A percentile compares a stretch with the other conserved stretches of the same genome.
Evolutionary conservation across 2,113 vertebrate species (phyloP).

Genomic region (Catharus minimus): DNA sequence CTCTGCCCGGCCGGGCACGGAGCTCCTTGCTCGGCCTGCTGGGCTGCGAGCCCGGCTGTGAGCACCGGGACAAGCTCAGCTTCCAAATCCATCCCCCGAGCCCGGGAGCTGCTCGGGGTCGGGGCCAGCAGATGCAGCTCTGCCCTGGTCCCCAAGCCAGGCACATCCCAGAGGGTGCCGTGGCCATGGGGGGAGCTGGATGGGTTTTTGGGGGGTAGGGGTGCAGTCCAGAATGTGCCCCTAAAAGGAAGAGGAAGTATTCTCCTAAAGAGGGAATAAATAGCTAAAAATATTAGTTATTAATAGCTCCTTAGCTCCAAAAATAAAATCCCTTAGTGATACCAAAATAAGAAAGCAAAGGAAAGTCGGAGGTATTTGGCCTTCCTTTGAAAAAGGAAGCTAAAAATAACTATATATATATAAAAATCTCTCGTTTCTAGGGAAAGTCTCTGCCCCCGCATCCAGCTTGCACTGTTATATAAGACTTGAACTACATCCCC

Average conservation of each 20-base stretch:
- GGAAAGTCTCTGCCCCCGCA: conserved; percentile 72
- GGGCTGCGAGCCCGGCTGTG: background rate
- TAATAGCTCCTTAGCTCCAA: conserved; percentile 62
- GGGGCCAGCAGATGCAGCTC: background rate
- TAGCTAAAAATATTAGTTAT: conserved; percentile 66
- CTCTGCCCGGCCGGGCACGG: background rate
- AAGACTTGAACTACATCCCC: conserved; percentile 64
- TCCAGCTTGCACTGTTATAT: conserved; percentile 66
- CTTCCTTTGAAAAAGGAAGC: conserved; percentile 66
- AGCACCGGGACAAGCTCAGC: background rate
- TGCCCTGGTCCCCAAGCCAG: background rate
- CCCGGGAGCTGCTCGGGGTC: background rate
- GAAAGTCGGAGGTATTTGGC: conserved; percentile 70
- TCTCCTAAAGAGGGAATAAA: conserved; percentile 64
- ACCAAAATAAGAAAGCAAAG: conserved; percentile 75
- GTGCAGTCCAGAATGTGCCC: background rate
- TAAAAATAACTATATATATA: conserved; percentile 68
- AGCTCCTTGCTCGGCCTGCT: background rate
- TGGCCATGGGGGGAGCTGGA: background rate
- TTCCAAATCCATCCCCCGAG: background rate
- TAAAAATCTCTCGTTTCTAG: conserved; percentile 78
- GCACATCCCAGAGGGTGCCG: background rate
- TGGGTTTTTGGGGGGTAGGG: background rate
- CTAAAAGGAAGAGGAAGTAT: conserved; percentile 61
- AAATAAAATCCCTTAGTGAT: conserved; percentile 74